phyloP scores from a whole-genome alignment of 2,888 invertebrate species.

The Steinernema carpocapsae region DNA sequence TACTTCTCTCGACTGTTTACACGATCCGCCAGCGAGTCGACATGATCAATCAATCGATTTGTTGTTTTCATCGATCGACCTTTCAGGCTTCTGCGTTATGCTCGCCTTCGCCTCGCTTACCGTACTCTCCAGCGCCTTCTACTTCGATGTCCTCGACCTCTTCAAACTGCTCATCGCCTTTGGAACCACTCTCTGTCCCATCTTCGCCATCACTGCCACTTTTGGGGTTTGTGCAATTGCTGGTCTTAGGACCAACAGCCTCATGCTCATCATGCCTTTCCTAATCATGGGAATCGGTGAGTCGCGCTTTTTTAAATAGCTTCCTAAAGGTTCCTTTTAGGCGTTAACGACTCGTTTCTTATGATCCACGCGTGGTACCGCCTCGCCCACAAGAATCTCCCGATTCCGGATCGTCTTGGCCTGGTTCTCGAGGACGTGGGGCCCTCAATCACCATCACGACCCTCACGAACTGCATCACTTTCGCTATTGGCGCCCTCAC shows the following conservation, averaged over 20 bases:
- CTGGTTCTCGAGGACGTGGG: constrained; percentile 59
- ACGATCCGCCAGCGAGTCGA: too few relatives aligned
- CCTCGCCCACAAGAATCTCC: constrained; percentile 36
- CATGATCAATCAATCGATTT: too few relatives aligned
- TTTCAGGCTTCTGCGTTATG: constrained; percentile 50
- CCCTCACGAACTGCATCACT: constrained; percentile 66
- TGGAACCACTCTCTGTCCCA: constrained; percentile 58
- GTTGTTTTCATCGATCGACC: not conserved
- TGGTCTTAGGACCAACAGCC: constrained; percentile 61
- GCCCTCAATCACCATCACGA: constrained; percentile 68
- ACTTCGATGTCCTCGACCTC: constrained; percentile 46
- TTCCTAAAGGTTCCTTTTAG: constrained; percentile 38
- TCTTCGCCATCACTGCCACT: constrained; percentile 62
- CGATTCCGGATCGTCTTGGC: constrained; percentile 41
- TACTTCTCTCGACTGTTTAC: too few relatives aligned
- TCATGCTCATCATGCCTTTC: constrained; percentile 68
- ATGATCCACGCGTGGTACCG: constrained; percentile 62
- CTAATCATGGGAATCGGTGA: constrained; percentile 65
- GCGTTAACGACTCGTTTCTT: constrained; percentile 67
- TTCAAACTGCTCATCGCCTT: constrained; percentile 52
- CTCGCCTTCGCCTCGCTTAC: constrained; percentile 47
- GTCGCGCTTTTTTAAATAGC: not conserved
- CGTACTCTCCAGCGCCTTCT: constrained; percentile 49
- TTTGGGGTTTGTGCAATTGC: constrained; percentile 59
- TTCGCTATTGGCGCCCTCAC: constrained; percentile 64